Evolutionary conservation across 2,888 invertebrate genomes (phyloP).

Genomic region (Lymantria monacha): DNA sequence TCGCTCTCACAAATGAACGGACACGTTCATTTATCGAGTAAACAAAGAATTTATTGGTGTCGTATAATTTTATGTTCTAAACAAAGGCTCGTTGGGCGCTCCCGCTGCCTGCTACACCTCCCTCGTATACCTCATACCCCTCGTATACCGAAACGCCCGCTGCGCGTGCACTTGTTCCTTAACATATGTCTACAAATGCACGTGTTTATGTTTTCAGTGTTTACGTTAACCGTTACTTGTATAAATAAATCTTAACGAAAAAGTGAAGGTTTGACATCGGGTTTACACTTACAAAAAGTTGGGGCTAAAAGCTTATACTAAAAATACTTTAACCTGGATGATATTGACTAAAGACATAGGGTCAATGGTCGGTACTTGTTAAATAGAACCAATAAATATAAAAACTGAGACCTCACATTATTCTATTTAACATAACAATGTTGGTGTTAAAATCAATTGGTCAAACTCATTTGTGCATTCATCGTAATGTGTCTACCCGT

Average conservation of each 20-base stretch:
- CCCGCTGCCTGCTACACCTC: constrained; percentile 25
- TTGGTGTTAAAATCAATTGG: constrained; percentile 74
- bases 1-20: constrained; percentile 55
- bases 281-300: constrained; percentile 38
- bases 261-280: constrained; percentile 48
- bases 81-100: constrained; percentile 69
- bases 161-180: constrained; percentile 69
- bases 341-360: constrained; percentile 37
- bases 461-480: constrained; percentile 72
- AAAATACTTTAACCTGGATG: constrained; percentile 27
- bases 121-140: constrained; percentile 15
- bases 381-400: constrained; percentile 43
- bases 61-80: constrained; percentile 81
- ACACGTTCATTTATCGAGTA: constrained; percentile 72
- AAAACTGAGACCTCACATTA: constrained; percentile 43
- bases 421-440: constrained; percentile 50
- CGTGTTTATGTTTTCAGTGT: constrained; percentile 71
- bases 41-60: constrained; percentile 79
- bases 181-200: constrained; percentile 69
- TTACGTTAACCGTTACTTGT: constrained; percentile 58
- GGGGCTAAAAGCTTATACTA: constrained; percentile 22
- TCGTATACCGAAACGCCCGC: constrained; percentile 41
- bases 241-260: constrained; percentile 54
- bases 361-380: constrained; percentile 41
- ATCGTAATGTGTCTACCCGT: constrained; percentile 45